Evolutionary conservation across 2,888 invertebrate species (phyloP), one percentile per base, ranked within the genome.

Genomic region (Criorhina ranunculi): DNA sequence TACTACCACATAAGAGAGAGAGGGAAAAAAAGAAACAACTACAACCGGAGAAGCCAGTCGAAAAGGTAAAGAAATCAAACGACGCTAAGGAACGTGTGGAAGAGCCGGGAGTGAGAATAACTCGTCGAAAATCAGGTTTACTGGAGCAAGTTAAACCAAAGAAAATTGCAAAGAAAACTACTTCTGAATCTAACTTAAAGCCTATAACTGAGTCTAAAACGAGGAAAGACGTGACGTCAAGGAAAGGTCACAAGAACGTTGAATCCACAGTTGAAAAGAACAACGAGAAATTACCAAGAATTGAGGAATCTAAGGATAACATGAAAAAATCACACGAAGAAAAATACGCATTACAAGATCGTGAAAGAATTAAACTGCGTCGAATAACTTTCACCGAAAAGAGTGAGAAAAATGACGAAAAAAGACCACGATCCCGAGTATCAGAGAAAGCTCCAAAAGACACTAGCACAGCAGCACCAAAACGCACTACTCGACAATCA

Each of bases 1-100:
- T 83, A 8, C 42, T 77, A 2, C 77, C 77, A 5, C n/a, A 7
- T 2, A 73, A 53, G 31, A n/a, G n/a, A n/a, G 9, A 17, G 17
- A 17, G 31, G 4, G 8, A 12, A 1, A 24, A 1, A 15, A 11
- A 7, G 1, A 29, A 6, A n/a, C n/a, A 6, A n/a, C n/a, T 9
- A 0, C 3, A 33, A 2, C 6, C 33, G 12, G 31, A 57, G 5
- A 15, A 42, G 19, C 0, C 33, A 33, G 5, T 31, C 5, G 33
- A 55, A n/a, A 69, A 69, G 19, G 11, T 19, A 5, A 3, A 12
- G 8, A 12, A 42, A 24, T 11, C 19, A n/a, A n/a, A 53, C 31
- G 2, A n/a, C 9, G n/a, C 11, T 5, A 7, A 17, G 8, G 11
- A 67, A 53, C 40, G 17, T 15, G 42, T 4, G 2, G 17, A 6